These are phyloP conservation scores for Dryobates pubescens DNA, from an alignment of 2,797 vertebrate species.

Conservation along the genomic window DNA sequence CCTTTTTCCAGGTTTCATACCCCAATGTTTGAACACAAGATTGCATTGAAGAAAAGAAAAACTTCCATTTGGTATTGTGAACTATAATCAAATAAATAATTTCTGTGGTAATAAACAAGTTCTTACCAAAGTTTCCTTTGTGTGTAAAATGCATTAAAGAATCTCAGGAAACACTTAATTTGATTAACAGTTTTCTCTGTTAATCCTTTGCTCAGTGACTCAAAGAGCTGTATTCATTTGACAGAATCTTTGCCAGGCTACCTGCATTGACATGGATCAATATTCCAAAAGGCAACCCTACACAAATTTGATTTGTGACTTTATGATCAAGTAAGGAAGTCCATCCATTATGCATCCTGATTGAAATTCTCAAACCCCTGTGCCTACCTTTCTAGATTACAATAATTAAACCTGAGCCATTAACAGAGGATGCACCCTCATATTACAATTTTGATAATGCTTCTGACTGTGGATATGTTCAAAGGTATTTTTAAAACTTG, in stretches of 20 bases:
- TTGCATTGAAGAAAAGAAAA: not conserved
- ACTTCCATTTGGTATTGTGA: constrained; percentile 7
- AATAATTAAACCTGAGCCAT: not conserved
- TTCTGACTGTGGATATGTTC: not conserved
- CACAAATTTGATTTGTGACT: constrained; percentile 62
- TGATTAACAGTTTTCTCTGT: constrained; percentile 66
- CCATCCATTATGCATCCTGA: constrained; percentile 36
- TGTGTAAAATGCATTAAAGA: constrained; percentile 67
- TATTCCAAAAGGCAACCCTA: constrained; percentile 52
- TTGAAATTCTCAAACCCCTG: constrained; percentile 10
- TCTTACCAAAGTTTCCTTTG: constrained; percentile 62
- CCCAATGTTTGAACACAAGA: not conserved
- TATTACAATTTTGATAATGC: not conserved
- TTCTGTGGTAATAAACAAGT: constrained; percentile 46
- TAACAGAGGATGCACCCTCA: not conserved
- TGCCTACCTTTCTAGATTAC: not conserved
- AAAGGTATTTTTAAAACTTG: constrained; percentile 10
- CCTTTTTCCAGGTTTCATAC: not conserved
- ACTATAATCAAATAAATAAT: constrained; percentile 56
- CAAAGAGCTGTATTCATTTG: constrained; percentile 70
- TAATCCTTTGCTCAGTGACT: constrained; percentile 65
- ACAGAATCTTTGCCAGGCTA: constrained; percentile 62
- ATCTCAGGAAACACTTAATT: constrained; percentile 74
- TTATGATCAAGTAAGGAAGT: constrained; percentile 52
- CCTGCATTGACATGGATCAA: constrained; percentile 51